A percentile compares a stretch with the other conserved stretches of the same genome.
These are phyloP conservation scores for Malaclemys terrapin DNA, from an alignment of 2,113 vertebrate species.

Conservation along the genomic window DNA sequence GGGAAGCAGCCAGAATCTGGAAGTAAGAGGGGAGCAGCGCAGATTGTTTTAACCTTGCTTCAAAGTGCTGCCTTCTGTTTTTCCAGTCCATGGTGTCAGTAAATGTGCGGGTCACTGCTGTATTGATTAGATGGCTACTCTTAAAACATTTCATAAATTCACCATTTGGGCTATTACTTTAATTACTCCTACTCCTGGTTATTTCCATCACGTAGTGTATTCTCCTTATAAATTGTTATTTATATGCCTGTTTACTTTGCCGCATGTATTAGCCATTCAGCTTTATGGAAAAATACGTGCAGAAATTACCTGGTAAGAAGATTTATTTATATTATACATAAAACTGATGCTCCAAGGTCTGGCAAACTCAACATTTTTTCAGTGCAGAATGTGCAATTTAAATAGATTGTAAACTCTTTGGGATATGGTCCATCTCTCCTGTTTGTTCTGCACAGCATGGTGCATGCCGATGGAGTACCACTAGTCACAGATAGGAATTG, in stretches of 20 bases:
- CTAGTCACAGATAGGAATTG: accelerated
- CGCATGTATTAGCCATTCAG: not conserved
- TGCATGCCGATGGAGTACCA: not conserved
- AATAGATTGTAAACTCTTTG: not conserved
- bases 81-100: not conserved
- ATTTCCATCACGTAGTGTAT: slow-evolving; percentile 33
- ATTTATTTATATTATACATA: slow-evolving; percentile 43
- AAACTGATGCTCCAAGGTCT: slow-evolving; percentile 32
- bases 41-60: not conserved
- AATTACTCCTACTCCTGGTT: slow-evolving; percentile 20
- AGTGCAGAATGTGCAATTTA: not conserved
- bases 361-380: not conserved
- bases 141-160: slow-evolving; percentile 36
- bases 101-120: not conserved
- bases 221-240: slow-evolving; percentile 29
- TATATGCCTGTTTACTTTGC: not conserved
- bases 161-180: not conserved
- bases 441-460: not conserved
- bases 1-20: not conserved
- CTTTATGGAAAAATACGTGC: not conserved
- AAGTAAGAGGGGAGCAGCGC: not conserved
- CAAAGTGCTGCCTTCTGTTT: slow-evolving; percentile 3
- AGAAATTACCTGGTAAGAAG: not conserved
- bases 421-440: not conserved
- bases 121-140: slow-evolving; percentile 21